phyloP scores from a whole-genome alignment of 2,113 vertebrate species.

The Tyrannus savana region DNA sequence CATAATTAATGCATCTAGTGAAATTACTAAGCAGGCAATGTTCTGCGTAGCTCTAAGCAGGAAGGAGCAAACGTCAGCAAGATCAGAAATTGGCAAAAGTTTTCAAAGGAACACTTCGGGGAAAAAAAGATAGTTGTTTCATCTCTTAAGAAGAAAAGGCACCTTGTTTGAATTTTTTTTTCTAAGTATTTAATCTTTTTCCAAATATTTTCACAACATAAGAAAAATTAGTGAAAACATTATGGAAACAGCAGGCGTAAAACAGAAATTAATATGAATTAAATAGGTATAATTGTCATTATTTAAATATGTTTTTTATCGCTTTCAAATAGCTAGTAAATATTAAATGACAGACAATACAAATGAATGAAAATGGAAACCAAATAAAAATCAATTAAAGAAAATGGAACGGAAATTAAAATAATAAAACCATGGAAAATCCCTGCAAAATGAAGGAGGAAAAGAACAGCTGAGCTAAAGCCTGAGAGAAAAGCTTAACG shows the following conservation, averaged over 20 bases:
- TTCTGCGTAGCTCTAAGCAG: not conserved
- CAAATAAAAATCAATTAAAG: not conserved
- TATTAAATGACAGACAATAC: not conserved
- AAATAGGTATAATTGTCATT: not conserved
- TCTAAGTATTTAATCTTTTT: not conserved
- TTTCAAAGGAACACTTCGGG: not conserved
- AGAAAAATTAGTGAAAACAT: not conserved
- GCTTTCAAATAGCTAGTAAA: not conserved
- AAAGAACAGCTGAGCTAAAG: not conserved
- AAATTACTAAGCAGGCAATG: not conserved
- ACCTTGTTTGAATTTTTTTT: not conserved
- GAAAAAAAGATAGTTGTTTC: not conserved
- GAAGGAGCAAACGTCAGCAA: not conserved
- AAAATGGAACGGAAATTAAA: not conserved
- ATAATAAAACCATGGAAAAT: not conserved
- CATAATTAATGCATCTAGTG: not conserved
- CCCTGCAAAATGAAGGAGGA: not conserved
- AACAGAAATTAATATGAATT: not conserved
- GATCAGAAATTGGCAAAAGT: not conserved
- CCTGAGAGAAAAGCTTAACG: not conserved
- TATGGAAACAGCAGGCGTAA: not conserved
- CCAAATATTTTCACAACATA: not conserved
- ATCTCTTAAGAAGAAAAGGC: not conserved
- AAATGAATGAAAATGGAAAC: not conserved
- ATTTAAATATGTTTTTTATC: not conserved